Base-by-base conservation (phyloP, 2,888 invertebrate genomes). In the Leptarthrus brevirostris region DNA sequence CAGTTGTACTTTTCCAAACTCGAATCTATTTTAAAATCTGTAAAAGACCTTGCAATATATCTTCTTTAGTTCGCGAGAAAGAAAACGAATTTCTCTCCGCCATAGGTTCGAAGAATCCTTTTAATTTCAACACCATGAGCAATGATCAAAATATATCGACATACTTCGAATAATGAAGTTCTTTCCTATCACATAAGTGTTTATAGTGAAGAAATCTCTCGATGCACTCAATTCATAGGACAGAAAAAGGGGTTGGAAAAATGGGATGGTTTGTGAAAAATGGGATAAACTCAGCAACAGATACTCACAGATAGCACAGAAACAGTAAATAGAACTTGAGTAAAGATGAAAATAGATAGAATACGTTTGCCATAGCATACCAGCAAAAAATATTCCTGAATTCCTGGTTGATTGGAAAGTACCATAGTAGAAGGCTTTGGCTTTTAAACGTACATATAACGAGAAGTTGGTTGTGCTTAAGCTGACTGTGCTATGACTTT, bases 141-240 rank as follows among this genome's bases (percentile, higher is more conserved):
- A 40, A 36, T 40, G 40, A 61, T 61, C 22, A 36, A 18, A 36
- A 61, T 61, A 40, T 61, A 61, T 61, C 61, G 22, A 40, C 22
- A 40, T 22, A 61, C n/a, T 61, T 40, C 61, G 18, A 40, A 61
- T 61, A 61, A 61, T 61, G 36, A 61, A 40, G 61, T 40, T 56
- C 56, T 6, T 61, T 61, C 22, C 61, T 61, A 61, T 61, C 61
- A 61, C 20, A 61, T 36, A 61, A 61, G 61, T 61, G 61, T 36
- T 20, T 40, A 20, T 22, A 18, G 61, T 61, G 8, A 36, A 12
- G 12, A 12, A 36, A 22, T 10, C 22, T 61, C 22, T 14, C 40
- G 5, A 30, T 61, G 61, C 61, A 61, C 30, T 30, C 30, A 6
- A 30, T 30, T 30, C 4, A n/a, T n/a, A n/a, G n/a, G n/a, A n/a